Evolutionary conservation across 2,797 vertebrate species (phyloP).

Genomic region (Eospalax fontanierii): DNA sequence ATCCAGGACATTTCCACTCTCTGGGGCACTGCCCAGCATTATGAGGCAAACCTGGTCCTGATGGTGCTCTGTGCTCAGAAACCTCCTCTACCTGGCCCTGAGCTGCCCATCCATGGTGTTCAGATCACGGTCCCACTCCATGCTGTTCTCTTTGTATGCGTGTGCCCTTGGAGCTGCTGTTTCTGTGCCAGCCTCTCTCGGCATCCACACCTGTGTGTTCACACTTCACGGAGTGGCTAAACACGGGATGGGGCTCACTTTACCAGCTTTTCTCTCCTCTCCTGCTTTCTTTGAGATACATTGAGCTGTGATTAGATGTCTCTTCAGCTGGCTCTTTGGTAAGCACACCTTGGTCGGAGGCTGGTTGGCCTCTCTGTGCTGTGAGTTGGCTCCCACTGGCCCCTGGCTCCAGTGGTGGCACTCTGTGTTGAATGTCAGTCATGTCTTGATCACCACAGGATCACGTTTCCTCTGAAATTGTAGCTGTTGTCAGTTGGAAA

Average conservation of each 20-base stretch:
- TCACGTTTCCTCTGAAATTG: background rate
- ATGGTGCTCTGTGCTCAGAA: background rate
- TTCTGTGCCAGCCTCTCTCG: too few species aligned
- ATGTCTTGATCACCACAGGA: fast-evolving
- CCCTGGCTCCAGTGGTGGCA: background rate
- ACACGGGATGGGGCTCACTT: fast-evolving
- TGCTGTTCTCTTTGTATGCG: too few species aligned
- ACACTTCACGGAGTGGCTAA: background rate
- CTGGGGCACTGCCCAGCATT: too few species aligned
- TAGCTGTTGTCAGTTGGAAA: background rate
- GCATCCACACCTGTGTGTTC: background rate
- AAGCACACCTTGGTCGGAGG: background rate
- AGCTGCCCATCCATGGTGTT: background rate
- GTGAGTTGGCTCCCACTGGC: background rate
- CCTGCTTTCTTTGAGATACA: background rate
- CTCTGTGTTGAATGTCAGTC: background rate
- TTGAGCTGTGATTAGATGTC: fast-evolving
- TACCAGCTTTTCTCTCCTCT: background rate
- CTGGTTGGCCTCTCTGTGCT: background rate
- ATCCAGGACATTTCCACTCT: background rate
- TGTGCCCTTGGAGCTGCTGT: too few species aligned
- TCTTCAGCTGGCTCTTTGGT: background rate
- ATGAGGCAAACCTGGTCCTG: background rate
- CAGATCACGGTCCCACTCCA: background rate
- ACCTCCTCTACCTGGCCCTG: background rate